Evolutionary conservation across 2,113 vertebrate species (phyloP).

Genomic region (Lanius ludovicianus): DNA sequence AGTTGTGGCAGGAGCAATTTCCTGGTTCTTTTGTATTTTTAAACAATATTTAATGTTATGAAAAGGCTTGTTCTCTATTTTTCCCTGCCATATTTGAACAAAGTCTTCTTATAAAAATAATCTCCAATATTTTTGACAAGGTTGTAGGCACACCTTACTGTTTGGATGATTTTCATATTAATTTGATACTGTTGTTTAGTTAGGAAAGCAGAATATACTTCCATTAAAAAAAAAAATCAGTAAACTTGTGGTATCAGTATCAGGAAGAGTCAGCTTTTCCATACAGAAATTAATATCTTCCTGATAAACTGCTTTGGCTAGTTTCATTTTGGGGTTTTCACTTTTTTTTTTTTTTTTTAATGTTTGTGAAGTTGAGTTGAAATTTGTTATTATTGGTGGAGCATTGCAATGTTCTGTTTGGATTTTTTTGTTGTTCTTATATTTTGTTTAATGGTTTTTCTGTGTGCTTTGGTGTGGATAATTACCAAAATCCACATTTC

Average conservation of each 20-base stretch:
- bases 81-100: not conserved
- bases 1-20: not conserved
- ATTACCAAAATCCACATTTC: not conserved
- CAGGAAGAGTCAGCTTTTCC: not conserved
- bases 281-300: not conserved
- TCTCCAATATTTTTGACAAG: not conserved
- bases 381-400: not conserved
- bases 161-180: not conserved
- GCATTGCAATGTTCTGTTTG: not conserved
- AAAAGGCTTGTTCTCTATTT: not conserved
- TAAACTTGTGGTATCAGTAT: not conserved
- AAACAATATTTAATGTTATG: not conserved
- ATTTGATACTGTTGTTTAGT: not conserved
- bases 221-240: not conserved
- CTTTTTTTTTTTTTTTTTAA: not conserved
- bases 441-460: not conserved
- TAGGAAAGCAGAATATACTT: not conserved
- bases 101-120: not conserved
- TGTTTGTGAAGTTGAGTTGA: not conserved
- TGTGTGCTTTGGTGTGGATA: not conserved
- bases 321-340: not conserved
- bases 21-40: not conserved
- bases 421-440: accelerated
- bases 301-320: not conserved
- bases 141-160: not conserved